These are phyloP conservation scores for Lycodopsis pacificus DNA, from an alignment of 2,797 vertebrate genomes.

Conservation along the genomic window DNA sequence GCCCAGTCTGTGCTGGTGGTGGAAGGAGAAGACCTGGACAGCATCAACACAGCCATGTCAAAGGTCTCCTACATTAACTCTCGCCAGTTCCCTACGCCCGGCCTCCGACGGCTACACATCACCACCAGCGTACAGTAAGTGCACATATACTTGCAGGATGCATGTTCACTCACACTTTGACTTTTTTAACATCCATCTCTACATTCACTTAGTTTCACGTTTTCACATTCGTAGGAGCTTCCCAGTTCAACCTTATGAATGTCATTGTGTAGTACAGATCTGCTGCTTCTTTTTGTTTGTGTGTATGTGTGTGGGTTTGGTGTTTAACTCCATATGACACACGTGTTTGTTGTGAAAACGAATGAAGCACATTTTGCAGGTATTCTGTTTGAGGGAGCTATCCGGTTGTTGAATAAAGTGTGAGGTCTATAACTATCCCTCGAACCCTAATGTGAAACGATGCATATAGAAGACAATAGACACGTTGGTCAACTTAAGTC, in stretches of 20 bases:
- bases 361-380: not conserved
- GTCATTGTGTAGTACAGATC: not conserved
- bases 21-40: slow-evolving; percentile 94
- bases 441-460: slow-evolving; percentile 24
- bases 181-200: slow-evolving; percentile 13
- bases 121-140: slow-evolving; percentile 96
- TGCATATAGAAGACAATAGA: not conserved
- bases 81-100: slow-evolving; percentile 94
- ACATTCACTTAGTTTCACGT: not conserved
- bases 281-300: not conserved
- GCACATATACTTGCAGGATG: not conserved
- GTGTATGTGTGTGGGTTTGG: not conserved
- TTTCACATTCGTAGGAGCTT: not conserved
- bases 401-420: not conserved
- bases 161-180: not conserved
- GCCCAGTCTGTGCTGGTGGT: slow-evolving; percentile 96
- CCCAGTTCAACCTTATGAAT: not conserved
- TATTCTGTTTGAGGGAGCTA: not conserved
- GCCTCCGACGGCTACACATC: slow-evolving; percentile 89
- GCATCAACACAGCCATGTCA: slow-evolving; percentile 92
- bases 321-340: not conserved
- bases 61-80: slow-evolving; percentile 99
- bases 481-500: slow-evolving; percentile 10
- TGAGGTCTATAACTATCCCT: not conserved
- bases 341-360: not conserved